Base-by-base conservation (phyloP, 2,888 invertebrate species). In the Chloromyia formosa region DNA sequence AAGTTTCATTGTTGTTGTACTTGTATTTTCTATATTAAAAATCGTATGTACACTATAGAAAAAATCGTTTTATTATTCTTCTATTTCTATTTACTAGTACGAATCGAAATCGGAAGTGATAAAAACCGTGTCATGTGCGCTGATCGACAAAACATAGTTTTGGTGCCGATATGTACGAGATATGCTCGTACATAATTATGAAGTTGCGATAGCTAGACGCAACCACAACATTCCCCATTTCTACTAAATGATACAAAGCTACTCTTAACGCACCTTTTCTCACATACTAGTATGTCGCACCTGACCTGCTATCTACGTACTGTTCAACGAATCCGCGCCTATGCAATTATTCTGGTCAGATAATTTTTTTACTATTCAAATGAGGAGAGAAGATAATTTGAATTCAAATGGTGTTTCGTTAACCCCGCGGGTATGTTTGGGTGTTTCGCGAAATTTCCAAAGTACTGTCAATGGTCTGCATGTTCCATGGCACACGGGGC, bases 21-120 rank as follows among this genome's bases (percentile, higher is more conserved):
- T 35, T 35, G 27, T 7, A 7, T 35, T 35, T 35, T 7, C 27
- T 35, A 4, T 35, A 35, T 35, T 35, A 35, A 2, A 35, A 35
- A 35, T 35, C 27, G 27, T 35, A 35, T 35, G 27, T 35, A 35
- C 27, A 35, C 27, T 35, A 66, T 66, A 1, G 42, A 22, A 27
- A 35, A 66, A 49, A 66, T 66, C 66, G 42, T 20, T 49, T 66
- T 20, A 49, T 49, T 16, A 42, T 42, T 10, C 18, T 20, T 56
- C 18, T 56, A 56, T 56, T 45, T 66, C n/a, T 62, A 35, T 62
- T 16, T 10, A 35, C 27, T 35, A 1, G 40, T 18, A 40, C 42
- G 40, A 66, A 49, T 66, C 66, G 66, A 66, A 66, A 66, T 66
- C 66, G 45, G 66, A 66, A 66, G 22, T 66, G 45, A 66, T 45